Conservation (phyloP, 2,797 vertebrate genomes). For the Halcyon leucocephala region DNA sequence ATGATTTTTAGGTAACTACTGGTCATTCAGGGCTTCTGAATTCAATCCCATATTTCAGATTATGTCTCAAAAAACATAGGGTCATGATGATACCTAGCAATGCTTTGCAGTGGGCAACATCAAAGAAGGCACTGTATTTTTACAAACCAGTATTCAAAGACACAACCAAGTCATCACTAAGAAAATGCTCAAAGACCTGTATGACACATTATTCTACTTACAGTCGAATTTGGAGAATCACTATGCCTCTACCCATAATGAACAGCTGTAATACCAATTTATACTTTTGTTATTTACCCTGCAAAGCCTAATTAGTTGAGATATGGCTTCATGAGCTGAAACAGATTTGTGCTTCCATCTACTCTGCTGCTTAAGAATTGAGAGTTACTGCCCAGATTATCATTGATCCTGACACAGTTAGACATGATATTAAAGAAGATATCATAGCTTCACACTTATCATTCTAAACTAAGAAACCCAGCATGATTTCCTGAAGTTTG, state of each 20-base stretch:
- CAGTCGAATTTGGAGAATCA: background rate
- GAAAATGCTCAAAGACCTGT: background rate
- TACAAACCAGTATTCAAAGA: background rate
- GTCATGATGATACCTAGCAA: background rate
- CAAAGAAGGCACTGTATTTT: fast-evolving
- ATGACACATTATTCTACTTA: background rate
- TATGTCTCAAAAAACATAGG: fast-evolving
- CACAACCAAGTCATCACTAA: background rate
- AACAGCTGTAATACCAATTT: background rate
- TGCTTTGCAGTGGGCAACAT: background rate
- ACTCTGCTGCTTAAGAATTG: background rate
- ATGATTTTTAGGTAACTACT: background rate
- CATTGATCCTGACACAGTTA: background rate
- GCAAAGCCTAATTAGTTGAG: background rate
- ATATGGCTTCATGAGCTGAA: background rate
- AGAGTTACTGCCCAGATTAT: background rate
- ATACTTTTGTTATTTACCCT: background rate
- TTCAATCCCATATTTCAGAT: background rate
- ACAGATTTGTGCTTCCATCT: background rate
- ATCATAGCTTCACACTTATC: fast-evolving
- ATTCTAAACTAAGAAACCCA: background rate
- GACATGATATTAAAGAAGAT: background rate
- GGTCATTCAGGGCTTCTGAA: background rate
- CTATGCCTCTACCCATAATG: background rate
- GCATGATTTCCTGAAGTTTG: background rate